Percentiles rank a stretch among this genome's conserved stretches.
Evolutionary conservation across 2,113 vertebrate genomes (phyloP).

Genomic region (Narcine bancroftii): DNA sequence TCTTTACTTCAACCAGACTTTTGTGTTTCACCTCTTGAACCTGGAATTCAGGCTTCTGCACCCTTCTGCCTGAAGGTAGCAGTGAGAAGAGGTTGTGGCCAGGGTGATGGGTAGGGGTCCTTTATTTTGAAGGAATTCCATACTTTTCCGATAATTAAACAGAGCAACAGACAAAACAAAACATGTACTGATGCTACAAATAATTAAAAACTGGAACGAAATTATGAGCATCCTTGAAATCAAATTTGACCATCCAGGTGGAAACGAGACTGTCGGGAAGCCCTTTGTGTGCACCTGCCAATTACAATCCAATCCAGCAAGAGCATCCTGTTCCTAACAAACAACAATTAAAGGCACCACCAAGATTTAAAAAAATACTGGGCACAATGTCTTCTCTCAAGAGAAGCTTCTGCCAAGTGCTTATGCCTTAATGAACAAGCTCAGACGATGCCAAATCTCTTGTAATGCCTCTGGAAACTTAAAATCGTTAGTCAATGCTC

Average conservation of each 20-base stretch:
- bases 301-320: background rate
- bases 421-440: no score
- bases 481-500: no score
- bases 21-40: no score
- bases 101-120: no score
- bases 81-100: no score
- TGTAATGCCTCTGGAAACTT: background rate
- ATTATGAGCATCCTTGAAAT: background rate
- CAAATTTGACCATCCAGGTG: background rate
- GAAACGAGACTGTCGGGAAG: background rate
- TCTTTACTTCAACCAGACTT: no score
- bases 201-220: background rate
- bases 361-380: background rate
- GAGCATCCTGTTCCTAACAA: background rate
- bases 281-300: background rate
- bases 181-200: background rate
- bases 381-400: background rate
- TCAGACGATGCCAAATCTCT: background rate
- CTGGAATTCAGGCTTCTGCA: no score
- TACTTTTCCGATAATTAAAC: no score
- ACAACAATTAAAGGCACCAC: background rate
- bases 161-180: no score
- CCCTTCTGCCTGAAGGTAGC: no score
- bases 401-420: background rate
- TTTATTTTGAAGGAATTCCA: background rate